Evolutionary conservation across 2,113 vertebrate species (phyloP).

Genomic region (Sphyrna mokarran): DNA sequence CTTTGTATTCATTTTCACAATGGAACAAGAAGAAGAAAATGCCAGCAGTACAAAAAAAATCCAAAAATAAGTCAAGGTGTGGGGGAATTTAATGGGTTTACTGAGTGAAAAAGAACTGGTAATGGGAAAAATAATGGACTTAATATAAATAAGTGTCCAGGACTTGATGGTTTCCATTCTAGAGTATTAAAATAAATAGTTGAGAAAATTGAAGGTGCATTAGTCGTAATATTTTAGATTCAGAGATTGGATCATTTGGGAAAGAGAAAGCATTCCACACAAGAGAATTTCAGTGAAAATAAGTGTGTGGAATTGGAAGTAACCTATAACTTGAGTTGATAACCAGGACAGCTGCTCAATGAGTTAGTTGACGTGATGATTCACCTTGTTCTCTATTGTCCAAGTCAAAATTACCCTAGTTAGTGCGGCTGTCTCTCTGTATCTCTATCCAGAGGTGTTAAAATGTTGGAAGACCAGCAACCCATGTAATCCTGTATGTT

Average conservation of each 20-base stretch:
- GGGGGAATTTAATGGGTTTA: neutral
- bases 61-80: neutral
- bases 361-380: no score
- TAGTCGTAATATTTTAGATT: neutral
- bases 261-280: neutral
- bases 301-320: no score
- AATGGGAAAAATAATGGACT: neutral
- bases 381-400: no score
- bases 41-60: neutral
- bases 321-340: neutral
- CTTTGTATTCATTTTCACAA: neutral
- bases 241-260: neutral
- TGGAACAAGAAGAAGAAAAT: neutral
- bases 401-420: no score
- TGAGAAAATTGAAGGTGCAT: no score
- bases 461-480: no score
- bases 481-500: no score
- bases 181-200: no score
- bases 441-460: no score
- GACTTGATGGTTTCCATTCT: no score
- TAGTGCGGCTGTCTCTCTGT: no score
- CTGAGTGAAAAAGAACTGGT: neutral
- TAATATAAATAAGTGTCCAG: neutral
- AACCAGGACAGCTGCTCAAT: neutral
- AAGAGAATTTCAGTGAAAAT: neutral